Percentiles rank a stretch among this genome's conserved stretches.
Conservation (phyloP, 1,140 invertebrate genomes). For the Eueides isabella region DNA sequence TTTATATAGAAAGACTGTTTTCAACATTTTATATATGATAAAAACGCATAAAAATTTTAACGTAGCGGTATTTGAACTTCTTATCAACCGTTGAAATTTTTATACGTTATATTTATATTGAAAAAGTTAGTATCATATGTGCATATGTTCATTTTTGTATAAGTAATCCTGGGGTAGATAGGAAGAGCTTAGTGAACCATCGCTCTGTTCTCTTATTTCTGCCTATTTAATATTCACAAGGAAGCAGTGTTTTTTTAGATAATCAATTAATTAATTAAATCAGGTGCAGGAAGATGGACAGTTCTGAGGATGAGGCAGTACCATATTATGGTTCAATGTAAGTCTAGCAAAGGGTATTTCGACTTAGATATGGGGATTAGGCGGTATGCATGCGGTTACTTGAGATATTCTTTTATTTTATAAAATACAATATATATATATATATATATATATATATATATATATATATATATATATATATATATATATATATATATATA, state of each 20-base stretch:
- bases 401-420: no score
- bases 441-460: no score
- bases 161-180: neutral
- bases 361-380: neutral
- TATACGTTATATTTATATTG: no score
- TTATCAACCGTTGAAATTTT: no score
- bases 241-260: neutral
- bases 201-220: neutral
- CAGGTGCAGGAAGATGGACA: conserved; percentile 24
- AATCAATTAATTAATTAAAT: conserved; percentile 7
- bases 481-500: no score
- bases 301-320: conserved; percentile 27
- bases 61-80: no score
- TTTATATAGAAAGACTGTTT: neutral
- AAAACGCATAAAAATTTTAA: no score
- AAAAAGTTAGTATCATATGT: no score
- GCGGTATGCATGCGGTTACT: neutral
- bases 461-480: no score
- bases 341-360: conserved; percentile 18
- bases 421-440: no score
- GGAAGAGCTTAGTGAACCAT: neutral
- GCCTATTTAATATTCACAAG: neutral
- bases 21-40: no score
- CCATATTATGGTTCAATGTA: conserved; percentile 45
- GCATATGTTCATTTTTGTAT: no score